Base-by-base conservation (phyloP, 1,140 invertebrate genomes). In the Drosophila bocki region DNA sequence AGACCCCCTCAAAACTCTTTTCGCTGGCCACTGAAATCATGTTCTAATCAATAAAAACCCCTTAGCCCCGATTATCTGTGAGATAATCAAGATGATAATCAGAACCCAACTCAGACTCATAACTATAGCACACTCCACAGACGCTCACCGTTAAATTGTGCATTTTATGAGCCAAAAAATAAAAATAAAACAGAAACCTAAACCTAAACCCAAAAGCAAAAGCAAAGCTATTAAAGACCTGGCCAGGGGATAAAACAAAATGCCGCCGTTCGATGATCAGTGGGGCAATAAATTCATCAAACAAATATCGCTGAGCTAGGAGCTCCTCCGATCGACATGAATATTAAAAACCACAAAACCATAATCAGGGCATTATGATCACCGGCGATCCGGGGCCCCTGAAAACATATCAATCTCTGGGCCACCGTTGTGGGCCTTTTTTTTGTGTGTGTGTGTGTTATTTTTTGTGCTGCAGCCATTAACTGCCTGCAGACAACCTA, bases 341-440 rank as follows among this genome's bases (percentile, higher is more conserved):
- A 87, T 86, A 87, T 86, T 87, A 87, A 86, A 80, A 86, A 82
- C 80, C 83, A 88, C 83, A 88, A 83, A 88, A 88, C 83, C 75
- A 88, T 87, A 87, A 87, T 87, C 83, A 87, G 76, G 82, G 83
- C 84, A 78, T 83, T 86, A 87, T 88, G 84, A 86, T 86, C 82
- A 47, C 35, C 62, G 76, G 42, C 72, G 37, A 32, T 56, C 26
- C 42, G 26, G 61, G 22, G 12, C 61, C 63, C 67, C 75, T 56
- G 72, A 42, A 78, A 81, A 84, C 82, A 84, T 84, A 84, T 87
- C 83, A 87, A 87, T 87, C 84, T 56, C 51, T 39, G 35, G 64
- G 80, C 79, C 80, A 88, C 71, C 69, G 80, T 70, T 70, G 71
- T 61, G 53, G 33, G 50, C 77, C 61, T 61, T 82, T 76, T 78